A percentile compares a stretch with the other conserved stretches of the same genome.
Conservation (phyloP, 2,888 invertebrate species). For the Drymonia ruficornis region DNA sequence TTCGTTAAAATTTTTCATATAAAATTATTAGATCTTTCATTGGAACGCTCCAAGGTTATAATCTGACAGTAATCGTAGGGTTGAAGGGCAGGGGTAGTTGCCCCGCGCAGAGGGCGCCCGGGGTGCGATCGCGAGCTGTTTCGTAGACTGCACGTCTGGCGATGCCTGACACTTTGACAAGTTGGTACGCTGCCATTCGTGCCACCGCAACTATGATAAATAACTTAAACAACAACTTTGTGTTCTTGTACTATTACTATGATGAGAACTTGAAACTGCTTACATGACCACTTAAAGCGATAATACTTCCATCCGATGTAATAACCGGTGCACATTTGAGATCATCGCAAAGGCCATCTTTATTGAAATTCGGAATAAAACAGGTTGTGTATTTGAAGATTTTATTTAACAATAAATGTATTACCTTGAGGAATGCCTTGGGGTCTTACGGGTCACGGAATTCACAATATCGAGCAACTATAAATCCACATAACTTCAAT, state of each 20-base stretch:
- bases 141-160: slow-evolving; percentile 26
- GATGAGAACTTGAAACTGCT: background rate
- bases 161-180: slow-evolving; percentile 30
- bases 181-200: slow-evolving; percentile 11
- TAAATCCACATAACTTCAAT: background rate
- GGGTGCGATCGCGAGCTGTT: slow-evolving; percentile 12
- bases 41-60: slow-evolving; percentile 28
- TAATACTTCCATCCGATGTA: background rate
- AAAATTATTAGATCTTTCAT: no score
- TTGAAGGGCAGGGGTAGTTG: slow-evolving; percentile 56
- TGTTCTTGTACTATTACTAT: background rate
- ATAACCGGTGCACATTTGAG: slow-evolving; percentile 17
- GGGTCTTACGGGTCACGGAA: slow-evolving; percentile 4
- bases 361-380: slow-evolving; percentile 25
- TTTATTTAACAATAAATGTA: slow-evolving; percentile 25
- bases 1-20: no score
- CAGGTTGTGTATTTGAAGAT: slow-evolving; percentile 23
- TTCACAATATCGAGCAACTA: background rate
- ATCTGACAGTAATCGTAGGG: slow-evolving; percentile 50
- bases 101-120: slow-evolving; percentile 40
- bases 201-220: background rate
- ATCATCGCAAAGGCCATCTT: slow-evolving; percentile 29
- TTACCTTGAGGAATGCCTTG: no score
- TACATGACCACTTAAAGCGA: background rate
- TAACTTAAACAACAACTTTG: no score